Percentiles rank a stretch among this genome's conserved stretches.
Evolutionary conservation across 2,888 invertebrate genomes (phyloP).

Genomic region (Nebria salina): DNA sequence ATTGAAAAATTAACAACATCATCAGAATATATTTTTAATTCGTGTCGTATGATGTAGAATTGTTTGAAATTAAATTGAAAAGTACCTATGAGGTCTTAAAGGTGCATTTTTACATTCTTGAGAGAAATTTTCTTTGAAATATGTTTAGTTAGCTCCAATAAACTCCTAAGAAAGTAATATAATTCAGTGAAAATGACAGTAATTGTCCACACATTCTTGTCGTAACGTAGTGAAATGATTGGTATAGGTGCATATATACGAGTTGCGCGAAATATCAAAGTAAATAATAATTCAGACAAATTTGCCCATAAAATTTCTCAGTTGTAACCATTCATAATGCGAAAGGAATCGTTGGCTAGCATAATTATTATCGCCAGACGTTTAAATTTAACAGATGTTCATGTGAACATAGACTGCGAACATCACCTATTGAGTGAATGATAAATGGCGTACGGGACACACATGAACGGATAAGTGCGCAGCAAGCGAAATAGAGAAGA

Average conservation of each 20-base stretch:
- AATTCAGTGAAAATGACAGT: not conserved
- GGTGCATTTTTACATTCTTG: too few species aligned
- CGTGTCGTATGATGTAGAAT: too few species aligned
- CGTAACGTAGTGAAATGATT: not conserved
- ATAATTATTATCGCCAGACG: not conserved
- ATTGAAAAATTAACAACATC: too few species aligned
- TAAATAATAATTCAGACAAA: not conserved
- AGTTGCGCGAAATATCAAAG: not conserved
- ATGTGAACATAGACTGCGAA: not conserved
- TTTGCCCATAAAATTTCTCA: not conserved
- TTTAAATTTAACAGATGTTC: slow-evolving; percentile 1
- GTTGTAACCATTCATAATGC: not conserved
- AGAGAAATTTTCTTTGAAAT: not conserved
- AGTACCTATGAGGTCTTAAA: too few species aligned
- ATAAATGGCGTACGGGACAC: not conserved
- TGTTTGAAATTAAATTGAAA: too few species aligned
- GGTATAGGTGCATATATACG: not conserved
- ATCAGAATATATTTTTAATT: too few species aligned
- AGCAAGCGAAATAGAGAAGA: not conserved
- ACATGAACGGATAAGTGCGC: not conserved
- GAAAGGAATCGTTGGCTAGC: not conserved
- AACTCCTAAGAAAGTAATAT: not conserved
- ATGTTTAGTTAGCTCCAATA: not conserved
- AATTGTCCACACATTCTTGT: not conserved
- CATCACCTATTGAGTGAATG: not conserved